phyloP scores from a whole-genome alignment of 2,888 invertebrate species.

The Sericinus montela region DNA sequence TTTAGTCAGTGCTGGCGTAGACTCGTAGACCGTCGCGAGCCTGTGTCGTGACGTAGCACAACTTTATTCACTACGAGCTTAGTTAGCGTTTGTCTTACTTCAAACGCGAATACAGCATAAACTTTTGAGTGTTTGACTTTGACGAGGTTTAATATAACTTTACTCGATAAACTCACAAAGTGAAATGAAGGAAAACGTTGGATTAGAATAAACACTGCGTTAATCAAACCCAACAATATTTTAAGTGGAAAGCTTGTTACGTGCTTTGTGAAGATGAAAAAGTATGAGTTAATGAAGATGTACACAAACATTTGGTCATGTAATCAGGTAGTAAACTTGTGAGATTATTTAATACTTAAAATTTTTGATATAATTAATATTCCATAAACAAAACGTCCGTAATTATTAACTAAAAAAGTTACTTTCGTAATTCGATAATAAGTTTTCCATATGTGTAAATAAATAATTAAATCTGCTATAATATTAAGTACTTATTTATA shows the following conservation, averaged over 20 bases:
- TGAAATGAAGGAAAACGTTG: conserved; percentile 38
- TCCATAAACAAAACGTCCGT: too few species aligned
- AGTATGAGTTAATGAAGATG: conserved; percentile 28
- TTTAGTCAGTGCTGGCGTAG: conserved; percentile 49
- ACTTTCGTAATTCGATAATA: too few species aligned
- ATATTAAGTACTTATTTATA: too few species aligned
- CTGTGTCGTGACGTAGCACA: conserved; percentile 46
- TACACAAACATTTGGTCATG: conserved; percentile 7
- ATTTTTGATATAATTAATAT: too few species aligned
- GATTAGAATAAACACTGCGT: conserved; percentile 38
- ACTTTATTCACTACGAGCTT: conserved; percentile 52
- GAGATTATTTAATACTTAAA: background rate
- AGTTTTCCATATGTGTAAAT: too few species aligned
- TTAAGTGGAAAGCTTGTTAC: conserved; percentile 52
- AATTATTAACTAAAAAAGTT: too few species aligned
- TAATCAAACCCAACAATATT: conserved; percentile 37
- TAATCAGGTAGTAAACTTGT: conserved; percentile 5
- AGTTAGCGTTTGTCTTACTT: conserved; percentile 36
- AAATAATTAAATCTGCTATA: too few species aligned
- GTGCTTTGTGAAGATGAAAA: conserved; percentile 48
- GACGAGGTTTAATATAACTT: conserved; percentile 46
- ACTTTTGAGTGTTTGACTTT: conserved; percentile 49
- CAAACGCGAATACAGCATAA: conserved; percentile 33
- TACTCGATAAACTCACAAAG: conserved; percentile 36
- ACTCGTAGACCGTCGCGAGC: conserved; percentile 40